Conservation (phyloP, 1,140 invertebrate genomes). For the Lasioglossum albipes region DNA sequence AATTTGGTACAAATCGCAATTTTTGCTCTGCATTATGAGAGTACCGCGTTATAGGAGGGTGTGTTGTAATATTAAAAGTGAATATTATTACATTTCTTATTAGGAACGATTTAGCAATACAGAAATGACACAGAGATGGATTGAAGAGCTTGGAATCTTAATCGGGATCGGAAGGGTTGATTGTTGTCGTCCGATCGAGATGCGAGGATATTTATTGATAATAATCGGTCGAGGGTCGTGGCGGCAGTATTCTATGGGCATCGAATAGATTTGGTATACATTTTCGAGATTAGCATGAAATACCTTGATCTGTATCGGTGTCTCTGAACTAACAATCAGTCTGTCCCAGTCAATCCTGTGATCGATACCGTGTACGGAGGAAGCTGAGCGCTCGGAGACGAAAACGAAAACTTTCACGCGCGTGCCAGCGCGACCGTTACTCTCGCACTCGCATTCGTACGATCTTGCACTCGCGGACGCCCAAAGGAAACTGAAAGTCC, state of each 20-base stretch:
- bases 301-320: constrained; percentile 15
- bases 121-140: too few relatives aligned
- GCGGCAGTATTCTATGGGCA: neutral
- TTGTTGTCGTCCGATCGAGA: too few relatives aligned
- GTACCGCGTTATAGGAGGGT: too few relatives aligned
- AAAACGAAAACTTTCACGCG: constrained; percentile 64
- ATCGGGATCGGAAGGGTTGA: too few relatives aligned
- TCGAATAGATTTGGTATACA: neutral
- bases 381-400: constrained; percentile 30
- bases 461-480: constrained; percentile 65
- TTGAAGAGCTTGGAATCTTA: too few relatives aligned
- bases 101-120: too few relatives aligned
- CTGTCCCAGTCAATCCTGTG: neutral
- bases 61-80: too few relatives aligned
- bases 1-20: too few relatives aligned
- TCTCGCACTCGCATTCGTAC: constrained; percentile 38
- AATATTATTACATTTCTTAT: too few relatives aligned
- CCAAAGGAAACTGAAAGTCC: constrained; percentile 75
- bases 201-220: too few relatives aligned
- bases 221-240: too few relatives aligned
- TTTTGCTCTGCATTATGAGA: too few relatives aligned
- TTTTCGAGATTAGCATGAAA: neutral
- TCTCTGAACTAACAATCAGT: neutral
- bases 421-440: constrained; percentile 29
- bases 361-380: constrained; percentile 35